These are phyloP conservation scores for Sarcophaga caerulescens DNA, from an alignment of 2,888 invertebrate genomes.

Conservation along the genomic window DNA sequence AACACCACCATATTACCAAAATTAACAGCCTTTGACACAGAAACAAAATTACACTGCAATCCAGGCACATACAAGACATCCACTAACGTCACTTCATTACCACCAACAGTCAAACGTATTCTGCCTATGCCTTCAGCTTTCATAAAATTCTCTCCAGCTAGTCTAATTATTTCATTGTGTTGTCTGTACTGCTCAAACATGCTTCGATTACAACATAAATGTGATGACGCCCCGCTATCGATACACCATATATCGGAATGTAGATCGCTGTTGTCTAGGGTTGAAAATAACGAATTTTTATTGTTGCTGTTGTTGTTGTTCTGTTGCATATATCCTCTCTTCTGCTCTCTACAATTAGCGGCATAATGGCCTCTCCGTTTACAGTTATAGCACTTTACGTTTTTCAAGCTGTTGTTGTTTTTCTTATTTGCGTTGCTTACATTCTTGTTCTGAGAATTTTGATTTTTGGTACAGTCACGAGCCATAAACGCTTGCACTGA, in stretches of 20 bases:
- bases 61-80: conserved; percentile 35
- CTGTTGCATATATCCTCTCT: neutral
- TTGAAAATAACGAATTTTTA: conserved; percentile 29
- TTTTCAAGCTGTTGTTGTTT: conserved; percentile 26
- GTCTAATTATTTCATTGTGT: too few relatives aligned
- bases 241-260: conserved; percentile 35
- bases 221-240: conserved; percentile 54
- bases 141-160: neutral
- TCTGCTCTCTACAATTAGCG: conserved; percentile 51
- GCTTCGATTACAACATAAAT: conserved; percentile 40
- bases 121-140: neutral
- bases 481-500: neutral
- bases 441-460: neutral
- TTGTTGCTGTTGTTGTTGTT: neutral
- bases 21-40: too few relatives aligned
- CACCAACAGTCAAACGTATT: conserved; percentile 51
- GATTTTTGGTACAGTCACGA: neutral
- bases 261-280: conserved; percentile 11
- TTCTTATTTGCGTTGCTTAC: neutral
- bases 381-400: conserved; percentile 53
- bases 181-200: too few relatives aligned
- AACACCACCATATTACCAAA: conserved; percentile 38
- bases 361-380: conserved; percentile 56
- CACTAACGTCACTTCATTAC: conserved; percentile 53
- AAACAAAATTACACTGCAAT: conserved; percentile 53